Evolutionary conservation across 2,797 vertebrate genomes (phyloP), one percentile per base, ranked within the genome.

Genomic region (Epinephelus coioides): DNA sequence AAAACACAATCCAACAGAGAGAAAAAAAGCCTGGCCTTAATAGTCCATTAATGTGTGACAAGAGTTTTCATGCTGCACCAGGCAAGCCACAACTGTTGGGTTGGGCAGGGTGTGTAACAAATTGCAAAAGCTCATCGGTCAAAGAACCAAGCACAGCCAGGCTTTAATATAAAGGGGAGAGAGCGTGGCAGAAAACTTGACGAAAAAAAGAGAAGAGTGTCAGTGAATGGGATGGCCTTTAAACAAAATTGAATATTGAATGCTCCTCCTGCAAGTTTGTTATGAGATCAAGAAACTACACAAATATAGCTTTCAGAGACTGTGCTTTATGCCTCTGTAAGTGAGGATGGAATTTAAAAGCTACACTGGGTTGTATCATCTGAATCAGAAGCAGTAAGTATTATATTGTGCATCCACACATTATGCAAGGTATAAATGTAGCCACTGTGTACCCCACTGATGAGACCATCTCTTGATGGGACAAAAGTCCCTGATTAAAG

Each of bases 41-140:
- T 71, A 57, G 59, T 73, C 18, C 53, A 78, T 64, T 65, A 68
- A 68, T 74, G 62, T 80, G 66, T 82, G 76, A 72, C 57, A 74
- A 71, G 56, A 69, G 40, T 74, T 78, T 72, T 67, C 64, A 73
- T 76, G 64, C 64, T 68, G 73, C 40, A 71, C 23, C 43, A 66
- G 19, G 15, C 21, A 47, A 67, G 63, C 13, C 12, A 30, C 18
- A 46, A 61, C 21, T 49, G 53, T 17, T 55, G 43, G 19, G 25
- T 6, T 43, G 23, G 46, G 17, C 49, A 43, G 49, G 18, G 15
- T 53, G 60, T 76, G 66, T 18, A 46, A 25, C 47, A 65, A 76
- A 85, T 66, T 81, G 23, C 51, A 78, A 74, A 77, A 59, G 69
- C 70, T 87, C 46, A 67, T 72, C 18, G 25, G 47, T 61, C 73